Percentiles rank a stretch among this genome's conserved stretches.
These are phyloP conservation scores for Eupeodes luniger DNA, from an alignment of 2,888 invertebrate species.

Conservation along the genomic window DNA sequence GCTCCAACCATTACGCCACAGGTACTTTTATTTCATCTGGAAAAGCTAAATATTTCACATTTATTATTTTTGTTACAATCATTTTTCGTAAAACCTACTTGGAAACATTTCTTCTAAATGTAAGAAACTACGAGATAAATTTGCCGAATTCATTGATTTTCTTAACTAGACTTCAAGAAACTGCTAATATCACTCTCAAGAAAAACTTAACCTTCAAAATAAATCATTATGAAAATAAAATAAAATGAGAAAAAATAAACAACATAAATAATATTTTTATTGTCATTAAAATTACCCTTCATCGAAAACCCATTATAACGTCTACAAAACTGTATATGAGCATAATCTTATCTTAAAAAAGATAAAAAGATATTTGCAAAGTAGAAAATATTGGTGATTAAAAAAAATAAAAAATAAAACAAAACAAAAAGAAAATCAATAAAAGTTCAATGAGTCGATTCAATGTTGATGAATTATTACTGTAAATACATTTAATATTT, in stretches of 20 bases:
- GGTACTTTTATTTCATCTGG: too few relatives aligned
- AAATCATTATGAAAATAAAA: background rate
- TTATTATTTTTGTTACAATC: too few relatives aligned
- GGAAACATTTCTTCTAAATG: too few relatives aligned
- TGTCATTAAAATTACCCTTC: background rate
- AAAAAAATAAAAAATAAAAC: background rate
- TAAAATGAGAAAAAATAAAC: background rate
- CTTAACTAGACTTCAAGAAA: too few relatives aligned
- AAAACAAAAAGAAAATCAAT: slow-evolving; percentile 18
- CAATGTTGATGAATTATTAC: slow-evolving; percentile 51
- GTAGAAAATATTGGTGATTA: background rate
- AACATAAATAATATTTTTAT: slow-evolving; percentile 12
- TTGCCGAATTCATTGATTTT: too few relatives aligned
- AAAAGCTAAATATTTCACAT: too few relatives aligned
- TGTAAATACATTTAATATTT: background rate
- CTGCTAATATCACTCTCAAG: too few relatives aligned
- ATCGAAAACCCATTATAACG: slow-evolving; percentile 1
- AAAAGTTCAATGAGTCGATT: slow-evolving; percentile 68
- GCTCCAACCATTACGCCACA: too few relatives aligned
- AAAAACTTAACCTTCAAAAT: too few relatives aligned
- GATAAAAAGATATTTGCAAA: slow-evolving; percentile 1
- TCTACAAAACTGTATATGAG: background rate
- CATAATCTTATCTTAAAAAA: slow-evolving; percentile 20
- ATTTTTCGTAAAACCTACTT: too few relatives aligned
- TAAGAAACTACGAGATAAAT: too few relatives aligned